Conservation (phyloP, 2,888 invertebrate genomes). For the Drosophila falleni region DNA sequence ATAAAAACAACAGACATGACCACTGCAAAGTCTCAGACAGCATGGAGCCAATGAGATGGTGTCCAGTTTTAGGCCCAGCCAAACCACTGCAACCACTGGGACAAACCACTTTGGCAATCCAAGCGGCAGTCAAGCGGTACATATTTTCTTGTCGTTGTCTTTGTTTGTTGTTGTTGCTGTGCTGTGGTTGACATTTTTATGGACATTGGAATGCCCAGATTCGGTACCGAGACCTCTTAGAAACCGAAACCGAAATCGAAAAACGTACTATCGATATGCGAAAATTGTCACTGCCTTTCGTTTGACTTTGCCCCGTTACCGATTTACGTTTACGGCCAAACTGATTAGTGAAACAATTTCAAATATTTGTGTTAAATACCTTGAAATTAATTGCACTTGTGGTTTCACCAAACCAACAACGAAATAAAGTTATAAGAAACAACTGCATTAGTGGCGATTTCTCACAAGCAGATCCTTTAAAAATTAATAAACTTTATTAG, state of each 20-base stretch:
- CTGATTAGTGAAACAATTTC: constrained; percentile 78
- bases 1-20: too few relatives aligned
- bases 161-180: constrained; percentile 40
- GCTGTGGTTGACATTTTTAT: constrained; percentile 83
- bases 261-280: constrained; percentile 48
- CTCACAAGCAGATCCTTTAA: constrained; percentile 16
- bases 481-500: not conserved
- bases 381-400: constrained; percentile 77
- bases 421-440: constrained; percentile 32
- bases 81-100: constrained; percentile 36
- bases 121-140: constrained; percentile 67
- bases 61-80: constrained; percentile 72
- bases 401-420: constrained; percentile 9
- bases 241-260: constrained; percentile 12
- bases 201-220: constrained; percentile 78
- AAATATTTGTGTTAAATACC: constrained; percentile 82
- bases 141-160: constrained; percentile 49
- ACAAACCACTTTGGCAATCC: constrained; percentile 73
- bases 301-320: constrained; percentile 66
- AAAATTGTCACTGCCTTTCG: constrained; percentile 62
- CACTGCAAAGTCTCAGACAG: constrained; percentile 67
- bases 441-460: constrained; percentile 36
- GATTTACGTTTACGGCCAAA: constrained; percentile 47
- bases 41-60: constrained; percentile 69
- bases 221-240: constrained; percentile 19